A percentile compares a stretch with the other conserved stretches of the same genome.
phyloP scores from a whole-genome alignment of 2,888 invertebrate species.

The Euplexia lucipara region DNA sequence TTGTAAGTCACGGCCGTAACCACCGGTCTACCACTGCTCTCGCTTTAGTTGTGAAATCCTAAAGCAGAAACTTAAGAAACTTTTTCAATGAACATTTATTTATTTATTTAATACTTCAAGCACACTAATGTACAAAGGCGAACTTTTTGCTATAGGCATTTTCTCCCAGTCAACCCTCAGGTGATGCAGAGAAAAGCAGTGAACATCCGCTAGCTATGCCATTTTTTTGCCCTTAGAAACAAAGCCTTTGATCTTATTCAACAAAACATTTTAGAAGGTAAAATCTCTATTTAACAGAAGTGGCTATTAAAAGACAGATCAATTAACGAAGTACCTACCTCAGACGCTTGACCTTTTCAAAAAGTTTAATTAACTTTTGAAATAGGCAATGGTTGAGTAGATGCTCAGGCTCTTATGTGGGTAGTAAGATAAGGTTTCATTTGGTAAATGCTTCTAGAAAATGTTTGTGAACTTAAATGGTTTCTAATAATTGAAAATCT shows the following conservation, averaged over 20 bases:
- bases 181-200: too few relatives aligned
- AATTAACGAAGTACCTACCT: conserved; percentile 32
- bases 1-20: too few relatives aligned
- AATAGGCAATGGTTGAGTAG: conserved; percentile 25
- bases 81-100: too few relatives aligned
- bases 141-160: too few relatives aligned
- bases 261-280: conserved; percentile 3
- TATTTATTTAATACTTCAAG: too few relatives aligned
- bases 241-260: conserved; percentile 22
- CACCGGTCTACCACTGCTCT: too few relatives aligned
- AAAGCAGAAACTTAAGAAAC: too few relatives aligned
- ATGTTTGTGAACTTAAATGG: conserved; percentile 1
- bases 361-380: conserved; percentile 43
- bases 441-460: background rate
- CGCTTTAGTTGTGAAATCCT: too few relatives aligned
- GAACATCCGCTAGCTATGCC: background rate
- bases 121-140: too few relatives aligned
- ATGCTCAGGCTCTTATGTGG: conserved; percentile 7
- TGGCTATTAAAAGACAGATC: conserved; percentile 23
- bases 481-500: conserved; percentile 8
- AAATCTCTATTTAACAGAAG: conserved; percentile 4
- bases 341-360: conserved; percentile 15
- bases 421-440: conserved; percentile 26
- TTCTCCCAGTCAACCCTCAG: too few relatives aligned
- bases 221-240: conserved; percentile 1